Base-by-base conservation (phyloP, 2,113 vertebrate species). In the Tauraco erythrolophus region DNA sequence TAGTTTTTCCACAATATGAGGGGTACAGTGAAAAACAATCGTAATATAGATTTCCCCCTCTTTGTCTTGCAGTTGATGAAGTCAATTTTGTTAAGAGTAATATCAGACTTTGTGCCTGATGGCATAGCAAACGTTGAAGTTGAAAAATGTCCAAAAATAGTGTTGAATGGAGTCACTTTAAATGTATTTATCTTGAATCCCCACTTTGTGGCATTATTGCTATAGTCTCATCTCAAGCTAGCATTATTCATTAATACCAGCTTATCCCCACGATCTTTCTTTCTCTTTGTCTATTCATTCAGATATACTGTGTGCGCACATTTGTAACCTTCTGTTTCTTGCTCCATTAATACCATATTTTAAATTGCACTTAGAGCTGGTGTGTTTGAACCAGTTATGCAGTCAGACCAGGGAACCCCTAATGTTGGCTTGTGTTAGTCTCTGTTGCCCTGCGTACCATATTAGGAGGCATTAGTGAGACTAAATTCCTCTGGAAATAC, bases 261-360 rank as follows among this genome's bases (percentile, higher is more conserved):
- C 54, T 97, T 96, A 96, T 87, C 94, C 78, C 50, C 9, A 2
- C 95, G 81, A 96, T 97, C 87, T 37, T 10, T 88, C 41, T 11
- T 92, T 85, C 95, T 71, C 94, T 82, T 91, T 91, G 91, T 95
- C 92, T 97, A 0, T 81, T 95, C 0, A 2, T 80, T 93, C 24
- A 21, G 77, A 61, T 96, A 15, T 72, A 45, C 78, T 56, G 17
- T 14, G n/a, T 48, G 57, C 56, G 60, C 56, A 54, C 50, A 50
- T 85, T 83, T 89, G 70, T 75, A 94, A 48, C 92, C 82, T 95
- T 91, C 74, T 97, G 69, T 74, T 96, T 92, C 96, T 81, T 78
- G 33, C 53, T 88, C 72, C 5, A 3, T 69, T 93, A 95, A 93
- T 85, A 57, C 84, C 14, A 1, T 84, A 43, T 91, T 96, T 94